These are phyloP conservation scores for Lasius fuliginosus DNA, from an alignment of 2,888 invertebrate genomes.

Conservation along the genomic window DNA sequence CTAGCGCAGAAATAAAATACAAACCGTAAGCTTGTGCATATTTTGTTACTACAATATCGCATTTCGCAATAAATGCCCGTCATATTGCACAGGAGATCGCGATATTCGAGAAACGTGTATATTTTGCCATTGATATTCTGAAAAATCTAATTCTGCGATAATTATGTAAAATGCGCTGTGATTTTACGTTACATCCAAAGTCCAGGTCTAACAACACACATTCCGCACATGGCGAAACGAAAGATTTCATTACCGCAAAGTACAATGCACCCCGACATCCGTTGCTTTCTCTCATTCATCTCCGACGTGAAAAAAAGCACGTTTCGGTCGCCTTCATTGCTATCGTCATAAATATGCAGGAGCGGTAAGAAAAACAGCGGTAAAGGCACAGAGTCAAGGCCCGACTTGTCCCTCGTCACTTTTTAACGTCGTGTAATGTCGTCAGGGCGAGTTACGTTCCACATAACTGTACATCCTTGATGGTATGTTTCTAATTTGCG, in stretches of 20 bases:
- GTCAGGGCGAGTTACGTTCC: conserved; percentile 47
- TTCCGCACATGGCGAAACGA: conserved; percentile 8
- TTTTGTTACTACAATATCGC: conserved; percentile 19
- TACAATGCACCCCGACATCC: conserved; percentile 5
- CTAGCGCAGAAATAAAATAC: conserved; percentile 33
- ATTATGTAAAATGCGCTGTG: conserved; percentile 29
- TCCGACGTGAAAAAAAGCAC: conserved; percentile 52
- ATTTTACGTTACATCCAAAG: background rate
- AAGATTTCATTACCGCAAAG: conserved; percentile 36
- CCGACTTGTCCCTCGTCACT: conserved; percentile 55
- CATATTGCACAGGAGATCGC: background rate
- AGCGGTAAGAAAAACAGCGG: conserved; percentile 27
- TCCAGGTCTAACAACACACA: background rate
- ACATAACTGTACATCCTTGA: conserved; percentile 46
- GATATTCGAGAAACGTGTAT: background rate
- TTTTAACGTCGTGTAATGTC: conserved; percentile 65
- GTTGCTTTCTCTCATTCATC: conserved; percentile 34
- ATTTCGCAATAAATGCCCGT: conserved; percentile 1
- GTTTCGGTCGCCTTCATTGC: conserved; percentile 57
- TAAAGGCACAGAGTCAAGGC: conserved; percentile 13
- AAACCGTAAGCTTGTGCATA: conserved; percentile 24
- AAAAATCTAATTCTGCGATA: conserved; percentile 17
- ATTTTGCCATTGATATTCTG: conserved; percentile 2
- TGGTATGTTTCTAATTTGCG: conserved; percentile 80
- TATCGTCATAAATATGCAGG: conserved; percentile 65